Evolutionary conservation across 1,140 invertebrate genomes (phyloP).

Genomic region (Cydia fagiglandana): DNA sequence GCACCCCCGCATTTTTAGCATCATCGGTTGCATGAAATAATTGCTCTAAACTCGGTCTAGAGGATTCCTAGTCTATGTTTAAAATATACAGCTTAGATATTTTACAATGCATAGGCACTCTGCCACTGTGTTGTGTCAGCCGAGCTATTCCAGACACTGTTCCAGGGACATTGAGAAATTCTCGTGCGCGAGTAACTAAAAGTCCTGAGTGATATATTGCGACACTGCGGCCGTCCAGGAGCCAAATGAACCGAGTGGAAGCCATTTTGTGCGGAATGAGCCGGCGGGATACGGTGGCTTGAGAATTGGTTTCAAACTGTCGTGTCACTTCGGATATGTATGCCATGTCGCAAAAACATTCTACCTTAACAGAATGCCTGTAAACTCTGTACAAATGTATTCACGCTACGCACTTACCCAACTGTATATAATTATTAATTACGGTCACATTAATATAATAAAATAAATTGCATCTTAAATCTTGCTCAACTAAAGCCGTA

Average conservation of each 20-base stretch:
- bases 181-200: neutral
- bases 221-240: neutral
- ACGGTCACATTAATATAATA: too few relatives aligned
- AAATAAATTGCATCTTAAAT: too few relatives aligned
- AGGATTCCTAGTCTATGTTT: too few relatives aligned
- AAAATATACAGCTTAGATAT: neutral
- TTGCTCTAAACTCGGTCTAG: too few relatives aligned
- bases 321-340: neutral
- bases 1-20: too few relatives aligned
- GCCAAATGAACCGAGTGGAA: neutral
- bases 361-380: too few relatives aligned
- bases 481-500: too few relatives aligned
- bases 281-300: neutral
- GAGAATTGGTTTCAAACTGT: neutral
- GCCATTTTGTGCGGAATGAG: conserved; percentile 2
- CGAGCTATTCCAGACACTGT: neutral
- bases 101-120: neutral
- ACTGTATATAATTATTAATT: too few relatives aligned
- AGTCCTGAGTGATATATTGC: conserved; percentile 18
- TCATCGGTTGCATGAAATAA: too few relatives aligned
- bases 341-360: neutral
- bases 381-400: too few relatives aligned
- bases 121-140: neutral
- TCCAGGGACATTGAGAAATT: neutral
- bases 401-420: too few relatives aligned